Evolutionary conservation across 2,888 invertebrate species (phyloP).

Genomic region (Polyommatus icarus): DNA sequence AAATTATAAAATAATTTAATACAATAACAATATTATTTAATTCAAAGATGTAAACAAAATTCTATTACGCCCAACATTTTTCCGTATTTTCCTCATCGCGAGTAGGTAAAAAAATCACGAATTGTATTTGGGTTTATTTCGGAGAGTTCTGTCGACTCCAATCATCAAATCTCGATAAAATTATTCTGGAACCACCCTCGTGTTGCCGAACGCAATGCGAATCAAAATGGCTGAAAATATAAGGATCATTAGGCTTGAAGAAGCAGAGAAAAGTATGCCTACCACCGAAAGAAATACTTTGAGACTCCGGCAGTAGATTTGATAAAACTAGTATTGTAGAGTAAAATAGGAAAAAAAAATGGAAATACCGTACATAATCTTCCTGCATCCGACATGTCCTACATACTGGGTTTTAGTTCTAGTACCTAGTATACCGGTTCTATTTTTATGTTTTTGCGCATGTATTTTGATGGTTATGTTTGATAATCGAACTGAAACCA

Average conservation of each 20-base stretch:
- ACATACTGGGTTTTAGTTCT: too few relatives aligned
- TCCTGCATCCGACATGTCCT: too few relatives aligned
- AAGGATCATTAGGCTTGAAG: slow-evolving; percentile 11
- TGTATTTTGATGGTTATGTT: too few relatives aligned
- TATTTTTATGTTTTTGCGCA: too few relatives aligned
- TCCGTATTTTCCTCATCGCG: neutral
- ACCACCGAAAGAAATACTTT: neutral
- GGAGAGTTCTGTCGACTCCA: neutral
- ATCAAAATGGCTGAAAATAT: slow-evolving; percentile 18
- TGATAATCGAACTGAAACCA: neutral
- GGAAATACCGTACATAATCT: too few relatives aligned
- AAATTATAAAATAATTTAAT: neutral
- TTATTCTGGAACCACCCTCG: slow-evolving; percentile 16
- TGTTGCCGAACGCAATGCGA: slow-evolving; percentile 3
- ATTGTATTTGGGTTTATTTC: neutral
- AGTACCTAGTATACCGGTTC: too few relatives aligned
- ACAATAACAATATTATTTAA: neutral
- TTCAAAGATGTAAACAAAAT: neutral
- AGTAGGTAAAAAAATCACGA: neutral
- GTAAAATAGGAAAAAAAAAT: too few relatives aligned
- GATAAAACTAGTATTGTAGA: too few relatives aligned
- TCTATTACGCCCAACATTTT: neutral
- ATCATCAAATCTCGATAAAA: slow-evolving; percentile 19
- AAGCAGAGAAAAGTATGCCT: neutral
- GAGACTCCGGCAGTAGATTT: too few relatives aligned